Evolutionary conservation across 2,888 invertebrate genomes (phyloP).

Genomic region (Dinocampus coccinellae): DNA sequence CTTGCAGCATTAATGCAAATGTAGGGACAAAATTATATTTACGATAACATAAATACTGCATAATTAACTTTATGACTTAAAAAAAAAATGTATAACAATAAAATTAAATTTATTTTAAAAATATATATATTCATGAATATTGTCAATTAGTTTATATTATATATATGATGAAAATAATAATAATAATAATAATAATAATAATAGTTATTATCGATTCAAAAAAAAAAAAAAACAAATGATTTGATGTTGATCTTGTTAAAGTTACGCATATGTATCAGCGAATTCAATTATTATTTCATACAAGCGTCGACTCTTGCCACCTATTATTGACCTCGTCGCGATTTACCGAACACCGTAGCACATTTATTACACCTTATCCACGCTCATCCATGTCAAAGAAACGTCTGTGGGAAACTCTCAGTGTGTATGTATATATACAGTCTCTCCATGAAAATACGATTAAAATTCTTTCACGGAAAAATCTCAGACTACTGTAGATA

Average conservation of each 20-base stretch:
- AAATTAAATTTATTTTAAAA: too few relatives aligned
- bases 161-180: too few relatives aligned
- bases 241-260: too few relatives aligned
- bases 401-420: not conserved
- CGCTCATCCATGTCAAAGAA: not conserved
- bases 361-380: too few relatives aligned
- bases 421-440: not conserved
- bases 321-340: conserved; percentile 22
- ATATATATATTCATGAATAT: too few relatives aligned
- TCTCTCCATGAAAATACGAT: not conserved
- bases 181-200: too few relatives aligned
- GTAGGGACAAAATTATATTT: not conserved
- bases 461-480: not conserved
- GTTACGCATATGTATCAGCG: conserved; percentile 12
- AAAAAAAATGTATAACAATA: not conserved
- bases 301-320: not conserved
- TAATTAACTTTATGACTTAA: not conserved
- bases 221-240: too few relatives aligned
- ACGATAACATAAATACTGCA: not conserved
- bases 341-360: not conserved
- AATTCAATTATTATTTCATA: conserved; percentile 6
- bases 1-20: not conserved
- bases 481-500: too few relatives aligned
- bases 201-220: too few relatives aligned
- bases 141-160: too few relatives aligned